Percentiles rank a stretch among this genome's conserved stretches.
Conservation (phyloP, 2,797 vertebrate genomes). For the Limnodromus scolopaceus region DNA sequence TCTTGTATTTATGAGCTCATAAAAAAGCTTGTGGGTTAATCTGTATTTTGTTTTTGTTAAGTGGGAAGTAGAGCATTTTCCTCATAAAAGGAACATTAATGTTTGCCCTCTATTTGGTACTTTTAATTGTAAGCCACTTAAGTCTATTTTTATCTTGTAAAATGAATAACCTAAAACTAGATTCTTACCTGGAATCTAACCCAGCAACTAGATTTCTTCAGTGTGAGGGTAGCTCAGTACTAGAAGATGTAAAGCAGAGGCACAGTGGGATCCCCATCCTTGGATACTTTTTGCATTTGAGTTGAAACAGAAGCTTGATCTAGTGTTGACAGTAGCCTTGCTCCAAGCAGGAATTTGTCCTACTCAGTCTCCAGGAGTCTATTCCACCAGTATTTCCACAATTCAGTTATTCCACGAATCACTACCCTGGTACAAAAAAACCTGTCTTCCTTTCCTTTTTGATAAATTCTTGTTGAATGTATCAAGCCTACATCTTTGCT, state of each 20-base stretch:
- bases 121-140: neutral
- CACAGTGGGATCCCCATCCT: neutral
- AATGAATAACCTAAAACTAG: neutral
- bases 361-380: neutral
- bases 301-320: neutral
- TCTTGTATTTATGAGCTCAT: neutral
- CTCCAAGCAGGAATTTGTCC: neutral
- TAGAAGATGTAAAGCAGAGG: neutral
- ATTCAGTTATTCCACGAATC: neutral
- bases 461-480: neutral
- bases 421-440: neutral
- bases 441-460: neutral
- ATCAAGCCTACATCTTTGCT: neutral
- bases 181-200: neutral
- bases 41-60: neutral
- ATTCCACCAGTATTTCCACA: neutral
- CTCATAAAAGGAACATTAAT: neutral
- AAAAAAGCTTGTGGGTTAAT: neutral
- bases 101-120: neutral
- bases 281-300: accelerated
- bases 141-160: neutral
- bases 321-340: neutral
- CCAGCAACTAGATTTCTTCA: neutral
- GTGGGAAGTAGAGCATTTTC: neutral
- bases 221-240: neutral